phyloP scores from a whole-genome alignment of 2,797 vertebrate species.

The Lemur catta region DNA sequence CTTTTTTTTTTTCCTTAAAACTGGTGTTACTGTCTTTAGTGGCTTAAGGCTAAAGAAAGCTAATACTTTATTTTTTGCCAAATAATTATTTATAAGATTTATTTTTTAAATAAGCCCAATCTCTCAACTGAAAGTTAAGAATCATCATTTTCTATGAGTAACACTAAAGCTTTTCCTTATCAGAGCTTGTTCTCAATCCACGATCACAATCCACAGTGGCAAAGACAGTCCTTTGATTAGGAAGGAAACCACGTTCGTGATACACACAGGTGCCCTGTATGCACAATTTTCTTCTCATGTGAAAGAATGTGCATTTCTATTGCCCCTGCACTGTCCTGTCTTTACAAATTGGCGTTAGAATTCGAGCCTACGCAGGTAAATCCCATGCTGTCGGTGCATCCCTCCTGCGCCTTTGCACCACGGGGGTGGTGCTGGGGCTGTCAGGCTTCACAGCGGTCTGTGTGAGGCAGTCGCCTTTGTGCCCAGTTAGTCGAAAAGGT shows the following conservation, averaged over 20 bases:
- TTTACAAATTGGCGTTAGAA: neutral
- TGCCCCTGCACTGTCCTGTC: neutral
- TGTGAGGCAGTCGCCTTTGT: neutral
- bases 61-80: conserved; percentile 68
- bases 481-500: neutral
- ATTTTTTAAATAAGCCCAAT: conserved; percentile 41
- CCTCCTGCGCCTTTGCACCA: neutral
- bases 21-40: conserved; percentile 32
- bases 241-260: neutral
- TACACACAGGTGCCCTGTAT: neutral
- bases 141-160: conserved; percentile 1
- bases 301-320: neutral
- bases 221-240: neutral
- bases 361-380: neutral
- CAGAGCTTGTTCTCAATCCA: neutral
- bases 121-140: conserved; percentile 30
- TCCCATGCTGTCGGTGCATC: neutral
- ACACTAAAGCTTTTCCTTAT: conserved; percentile 57
- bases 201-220: neutral
- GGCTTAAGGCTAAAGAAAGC: conserved; percentile 48
- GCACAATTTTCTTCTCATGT: neutral
- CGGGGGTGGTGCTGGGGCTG: neutral
- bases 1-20: neutral
- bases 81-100: conserved; percentile 55
- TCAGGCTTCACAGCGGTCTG: neutral